Conservation (phyloP, 2,113 vertebrate genomes). For the Hippocampus abdominalis region DNA sequence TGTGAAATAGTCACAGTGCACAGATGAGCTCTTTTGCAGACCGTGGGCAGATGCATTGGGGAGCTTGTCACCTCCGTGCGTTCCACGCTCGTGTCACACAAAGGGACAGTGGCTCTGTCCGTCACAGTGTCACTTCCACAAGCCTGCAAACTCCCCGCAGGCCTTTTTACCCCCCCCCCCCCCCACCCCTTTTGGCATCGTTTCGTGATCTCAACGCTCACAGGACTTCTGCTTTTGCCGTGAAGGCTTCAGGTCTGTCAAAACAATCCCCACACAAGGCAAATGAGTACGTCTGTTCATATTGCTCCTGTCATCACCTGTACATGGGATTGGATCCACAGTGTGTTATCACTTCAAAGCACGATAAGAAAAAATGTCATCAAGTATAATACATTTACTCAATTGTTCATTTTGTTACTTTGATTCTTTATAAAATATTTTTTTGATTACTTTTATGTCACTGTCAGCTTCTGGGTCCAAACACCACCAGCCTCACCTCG, state of each 20-base stretch:
- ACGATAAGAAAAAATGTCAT: not conserved
- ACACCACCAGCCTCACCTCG: no score
- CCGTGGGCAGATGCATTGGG: slow-evolving; percentile 7
- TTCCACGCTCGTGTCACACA: slow-evolving; percentile 24
- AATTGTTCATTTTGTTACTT: not conserved
- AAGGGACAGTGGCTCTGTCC: slow-evolving; percentile 35
- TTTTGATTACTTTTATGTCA: no score
- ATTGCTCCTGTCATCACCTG: not conserved
- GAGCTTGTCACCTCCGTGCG: slow-evolving; percentile 14
- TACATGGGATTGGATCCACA: not conserved
- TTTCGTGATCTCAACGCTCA: slow-evolving; percentile 28
- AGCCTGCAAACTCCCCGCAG: slow-evolving; percentile 14
- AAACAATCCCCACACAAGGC: slow-evolving; percentile 19
- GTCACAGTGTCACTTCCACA: slow-evolving; percentile 35
- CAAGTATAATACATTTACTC: not conserved
- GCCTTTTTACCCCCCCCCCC: slow-evolving; percentile 14
- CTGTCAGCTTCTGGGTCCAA: no score
- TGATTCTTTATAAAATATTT: not conserved
- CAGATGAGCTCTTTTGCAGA: slow-evolving; percentile 26
- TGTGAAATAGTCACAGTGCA: slow-evolving; percentile 22
- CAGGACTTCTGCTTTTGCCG: slow-evolving; percentile 36
- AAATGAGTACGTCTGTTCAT: slow-evolving; percentile 1
- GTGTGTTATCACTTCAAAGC: not conserved
- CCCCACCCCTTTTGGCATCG: slow-evolving; percentile 16
- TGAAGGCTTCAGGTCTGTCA: slow-evolving; percentile 32